Evolutionary conservation across 1,140 invertebrate species (phyloP).

Genomic region (Gonioctena quinquepunctata): DNA sequence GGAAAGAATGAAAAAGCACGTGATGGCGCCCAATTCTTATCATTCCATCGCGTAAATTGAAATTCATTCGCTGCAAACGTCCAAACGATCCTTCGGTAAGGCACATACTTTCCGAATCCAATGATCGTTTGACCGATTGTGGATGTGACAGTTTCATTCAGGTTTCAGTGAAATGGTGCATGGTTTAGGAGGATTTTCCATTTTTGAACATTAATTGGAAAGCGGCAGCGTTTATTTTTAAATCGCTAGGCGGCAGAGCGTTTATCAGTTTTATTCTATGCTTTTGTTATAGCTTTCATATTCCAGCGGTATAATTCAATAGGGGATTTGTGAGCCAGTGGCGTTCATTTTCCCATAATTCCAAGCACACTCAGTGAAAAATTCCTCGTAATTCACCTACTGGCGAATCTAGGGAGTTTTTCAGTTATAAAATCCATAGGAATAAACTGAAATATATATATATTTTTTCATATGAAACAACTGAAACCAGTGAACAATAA

Average conservation of each 20-base stretch:
- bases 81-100: slow-evolving; percentile 19
- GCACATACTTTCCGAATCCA: background rate
- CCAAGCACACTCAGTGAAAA: too few relatives aligned
- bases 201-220: slow-evolving; percentile 51
- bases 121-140: slow-evolving; percentile 30
- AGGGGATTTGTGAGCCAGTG: slow-evolving; percentile 29
- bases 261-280: slow-evolving; percentile 26
- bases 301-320: slow-evolving; percentile 30
- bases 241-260: slow-evolving; percentile 23
- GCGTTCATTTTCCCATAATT: too few relatives aligned
- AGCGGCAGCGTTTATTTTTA: slow-evolving; percentile 44
- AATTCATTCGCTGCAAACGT: slow-evolving; percentile 38
- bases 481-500: too few relatives aligned
- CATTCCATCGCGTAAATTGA: slow-evolving; percentile 46
- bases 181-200: slow-evolving; percentile 49
- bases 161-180: slow-evolving; percentile 47
- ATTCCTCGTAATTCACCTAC: too few relatives aligned
- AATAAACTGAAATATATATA: too few relatives aligned
- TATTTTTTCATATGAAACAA: too few relatives aligned
- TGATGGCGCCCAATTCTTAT: slow-evolving; percentile 36
- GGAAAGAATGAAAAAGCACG: slow-evolving; percentile 4
- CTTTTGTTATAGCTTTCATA: slow-evolving; percentile 27
- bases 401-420: too few relatives aligned
- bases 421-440: too few relatives aligned
- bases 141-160: slow-evolving; percentile 46